Conservation (phyloP, 2,113 vertebrate species). For the Rafetus swinhoei region DNA sequence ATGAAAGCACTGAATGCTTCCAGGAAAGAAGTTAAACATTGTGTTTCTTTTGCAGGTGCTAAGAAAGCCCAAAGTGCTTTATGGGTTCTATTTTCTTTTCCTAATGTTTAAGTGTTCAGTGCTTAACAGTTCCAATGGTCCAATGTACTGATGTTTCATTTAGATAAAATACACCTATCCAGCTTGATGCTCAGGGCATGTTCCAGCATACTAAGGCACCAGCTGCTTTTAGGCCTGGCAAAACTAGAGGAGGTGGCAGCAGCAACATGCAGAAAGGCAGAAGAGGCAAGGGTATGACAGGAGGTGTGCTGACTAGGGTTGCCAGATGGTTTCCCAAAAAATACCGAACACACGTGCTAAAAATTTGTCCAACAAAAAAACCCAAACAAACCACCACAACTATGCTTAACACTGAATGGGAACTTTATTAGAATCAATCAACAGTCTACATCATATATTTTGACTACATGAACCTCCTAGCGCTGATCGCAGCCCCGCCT, state of each 20-base stretch:
- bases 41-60: background rate
- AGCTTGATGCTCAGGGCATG: background rate
- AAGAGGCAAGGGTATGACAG: background rate
- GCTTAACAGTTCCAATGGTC: slow-evolving; percentile 28
- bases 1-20: slow-evolving; percentile 38
- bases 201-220: rapidly evolving
- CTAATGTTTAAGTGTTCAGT: slow-evolving; percentile 9
- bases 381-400: too few species aligned
- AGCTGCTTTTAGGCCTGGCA: background rate
- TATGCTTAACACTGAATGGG: too few species aligned
- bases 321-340: too few species aligned
- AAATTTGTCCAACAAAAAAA: too few species aligned
- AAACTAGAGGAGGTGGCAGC: background rate
- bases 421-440: too few species aligned
- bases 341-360: too few species aligned
- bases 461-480: too few species aligned
- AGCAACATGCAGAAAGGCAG: background rate
- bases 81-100: slow-evolving; percentile 13
- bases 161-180: background rate
- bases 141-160: background rate
- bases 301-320: background rate
- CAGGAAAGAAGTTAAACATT: background rate
- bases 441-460: too few species aligned
- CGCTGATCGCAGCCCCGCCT: too few species aligned
- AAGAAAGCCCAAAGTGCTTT: background rate